A percentile compares a stretch with the other conserved stretches of the same genome.
These are phyloP conservation scores for Phalacrocorax aristotelis DNA, from an alignment of 2,113 vertebrate species.

Conservation along the genomic window DNA sequence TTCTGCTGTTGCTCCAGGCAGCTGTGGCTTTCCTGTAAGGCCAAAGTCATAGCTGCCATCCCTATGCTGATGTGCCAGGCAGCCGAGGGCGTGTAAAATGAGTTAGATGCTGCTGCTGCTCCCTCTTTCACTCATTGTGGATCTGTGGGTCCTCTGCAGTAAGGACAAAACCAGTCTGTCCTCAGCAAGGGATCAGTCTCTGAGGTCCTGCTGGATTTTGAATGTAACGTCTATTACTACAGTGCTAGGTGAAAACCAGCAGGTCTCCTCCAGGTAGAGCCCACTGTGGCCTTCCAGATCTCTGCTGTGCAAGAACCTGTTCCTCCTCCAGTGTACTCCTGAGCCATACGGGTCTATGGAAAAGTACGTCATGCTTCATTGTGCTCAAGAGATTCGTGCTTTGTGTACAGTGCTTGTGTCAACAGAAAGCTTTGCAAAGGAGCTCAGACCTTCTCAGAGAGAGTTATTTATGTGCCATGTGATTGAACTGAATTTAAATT, in stretches of 20 bases:
- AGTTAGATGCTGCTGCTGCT: neutral
- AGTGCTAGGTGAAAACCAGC: neutral
- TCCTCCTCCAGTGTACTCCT: neutral
- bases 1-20: neutral
- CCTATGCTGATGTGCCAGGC: neutral
- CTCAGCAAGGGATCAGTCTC: neutral
- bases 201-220: neutral
- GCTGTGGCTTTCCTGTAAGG: neutral
- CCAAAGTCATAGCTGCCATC: neutral
- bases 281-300: neutral
- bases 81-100: accelerated
- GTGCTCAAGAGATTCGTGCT: neutral
- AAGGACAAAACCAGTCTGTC: neutral
- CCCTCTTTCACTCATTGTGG: neutral
- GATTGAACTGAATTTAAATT: neutral
- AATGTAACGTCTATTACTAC: neutral
- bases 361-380: neutral
- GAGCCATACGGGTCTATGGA: neutral
- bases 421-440: neutral
- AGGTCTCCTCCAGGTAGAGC: neutral
- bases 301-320: neutral
- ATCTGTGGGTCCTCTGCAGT: neutral
- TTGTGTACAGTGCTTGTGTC: neutral
- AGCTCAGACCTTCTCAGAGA: neutral
- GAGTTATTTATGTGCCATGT: neutral